These are phyloP conservation scores for Hippoglossus hippoglossus DNA, from an alignment of 2,797 vertebrate species.

Conservation along the genomic window DNA sequence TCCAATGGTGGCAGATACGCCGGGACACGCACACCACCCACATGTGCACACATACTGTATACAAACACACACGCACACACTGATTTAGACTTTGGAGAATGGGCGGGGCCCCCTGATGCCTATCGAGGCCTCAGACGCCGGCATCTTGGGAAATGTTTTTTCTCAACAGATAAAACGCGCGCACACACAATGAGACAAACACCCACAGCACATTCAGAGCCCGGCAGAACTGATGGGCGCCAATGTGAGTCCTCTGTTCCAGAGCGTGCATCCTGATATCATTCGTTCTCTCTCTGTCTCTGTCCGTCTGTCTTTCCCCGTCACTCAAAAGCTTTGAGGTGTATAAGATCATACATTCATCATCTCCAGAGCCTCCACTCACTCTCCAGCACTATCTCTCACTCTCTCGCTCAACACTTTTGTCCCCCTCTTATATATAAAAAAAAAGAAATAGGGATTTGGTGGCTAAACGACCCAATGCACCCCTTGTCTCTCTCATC, in stretches of 20 bases:
- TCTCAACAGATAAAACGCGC: conserved; percentile 64
- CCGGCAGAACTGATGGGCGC: conserved; percentile 41
- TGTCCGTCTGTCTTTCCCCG: conserved; percentile 58
- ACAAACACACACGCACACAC: conserved; percentile 39
- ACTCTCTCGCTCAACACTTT: conserved; percentile 45
- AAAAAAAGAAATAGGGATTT: conserved; percentile 72
- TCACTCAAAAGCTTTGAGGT: conserved; percentile 75
- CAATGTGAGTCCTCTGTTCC: conserved; percentile 71
- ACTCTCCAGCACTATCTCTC: conserved; percentile 8
- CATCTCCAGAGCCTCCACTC: conserved; percentile 60
- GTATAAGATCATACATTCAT: conserved; percentile 76
- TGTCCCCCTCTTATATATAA: conserved; percentile 67
- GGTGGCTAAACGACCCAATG: conserved; percentile 76
- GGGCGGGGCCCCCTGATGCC: conserved; percentile 57
- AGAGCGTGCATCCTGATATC: conserved; percentile 70
- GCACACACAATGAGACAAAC: conserved; percentile 30
- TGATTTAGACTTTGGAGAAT: conserved; percentile 53
- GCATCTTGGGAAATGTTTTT: conserved; percentile 65
- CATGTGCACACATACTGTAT: conserved; percentile 22
- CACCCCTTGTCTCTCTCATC: conserved; percentile 75
- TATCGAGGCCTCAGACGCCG: conserved; percentile 57
- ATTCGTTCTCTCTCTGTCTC: conserved; percentile 63
- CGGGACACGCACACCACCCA: conserved; percentile 16
- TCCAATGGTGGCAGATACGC: conserved; percentile 54
- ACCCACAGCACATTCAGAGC: conserved; percentile 43